Percentiles rank a stretch among this genome's conserved stretches.
Conservation (phyloP, 2,113 vertebrate genomes). For the Acanthisitta chloris region DNA sequence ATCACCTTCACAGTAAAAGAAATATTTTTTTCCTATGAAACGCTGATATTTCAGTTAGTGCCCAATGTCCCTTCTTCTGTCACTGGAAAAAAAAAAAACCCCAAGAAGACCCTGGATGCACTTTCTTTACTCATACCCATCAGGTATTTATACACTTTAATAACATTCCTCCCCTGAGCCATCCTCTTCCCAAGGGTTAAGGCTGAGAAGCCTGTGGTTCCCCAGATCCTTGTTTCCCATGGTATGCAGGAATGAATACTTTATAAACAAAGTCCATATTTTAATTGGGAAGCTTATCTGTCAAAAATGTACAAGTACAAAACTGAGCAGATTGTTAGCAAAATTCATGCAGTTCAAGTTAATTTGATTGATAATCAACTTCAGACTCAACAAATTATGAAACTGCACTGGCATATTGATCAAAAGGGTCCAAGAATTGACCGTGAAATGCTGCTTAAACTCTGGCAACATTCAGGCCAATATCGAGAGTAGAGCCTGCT, state of each 20-base stretch:
- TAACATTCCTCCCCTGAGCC: neutral
- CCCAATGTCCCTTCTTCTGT: neutral
- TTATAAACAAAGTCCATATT: neutral
- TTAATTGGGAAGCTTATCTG: neutral
- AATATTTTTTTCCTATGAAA: neutral
- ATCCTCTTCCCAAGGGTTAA: neutral
- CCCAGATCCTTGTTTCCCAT: neutral
- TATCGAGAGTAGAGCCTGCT: neutral
- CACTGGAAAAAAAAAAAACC: neutral
- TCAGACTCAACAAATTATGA: neutral
- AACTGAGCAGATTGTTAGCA: neutral
- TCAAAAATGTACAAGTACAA: neutral
- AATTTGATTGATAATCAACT: neutral
- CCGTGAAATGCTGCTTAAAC: neutral
- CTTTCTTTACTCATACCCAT: neutral
- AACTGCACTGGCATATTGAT: neutral
- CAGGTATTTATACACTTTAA: neutral
- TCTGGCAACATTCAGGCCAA: neutral
- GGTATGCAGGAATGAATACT: neutral
- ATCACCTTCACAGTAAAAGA: neutral
- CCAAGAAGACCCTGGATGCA: neutral
- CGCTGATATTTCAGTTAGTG: neutral
- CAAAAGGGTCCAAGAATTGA: neutral
- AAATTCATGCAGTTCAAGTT: neutral
- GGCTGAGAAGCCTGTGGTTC: neutral